Evolutionary conservation across 2,797 vertebrate species (phyloP), one percentile per base, ranked within the genome.

Genomic region (Melopsittacus undulatus): DNA sequence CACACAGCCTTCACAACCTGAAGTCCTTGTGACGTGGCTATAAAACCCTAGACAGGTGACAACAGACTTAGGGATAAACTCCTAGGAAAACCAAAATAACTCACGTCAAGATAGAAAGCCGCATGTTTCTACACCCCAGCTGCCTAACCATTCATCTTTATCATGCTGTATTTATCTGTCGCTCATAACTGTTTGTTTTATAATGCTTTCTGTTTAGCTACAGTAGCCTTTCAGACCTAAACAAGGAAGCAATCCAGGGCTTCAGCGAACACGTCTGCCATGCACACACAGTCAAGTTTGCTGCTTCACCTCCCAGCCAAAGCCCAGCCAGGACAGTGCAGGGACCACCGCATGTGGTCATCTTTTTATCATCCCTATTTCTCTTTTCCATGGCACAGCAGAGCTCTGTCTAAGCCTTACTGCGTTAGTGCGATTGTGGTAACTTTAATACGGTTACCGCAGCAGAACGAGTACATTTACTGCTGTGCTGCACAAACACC

Each of bases 401-500:
- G 75, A 89, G 87, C 78, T 23, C 20, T 63, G 75, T 34, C 13
- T 13, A 76, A 86, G 80, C 57, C 90, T 61, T 9, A 3, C 75
- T 89, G 95, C 81, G 0, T n/a, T 90, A 32, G 74, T 1, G 6
- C 1, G 6, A 89, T 14, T 83, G 95, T 6, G 92, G 92, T 61
- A 34, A 36, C 77, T 83, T 76, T 82, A 87, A 94, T 49, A 27
- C 5, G 16, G 86, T 89, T 87, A 77, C 89, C 6, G 7, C 94
- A 83, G 96, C 87, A 76, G 87, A 93, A 91, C 26, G 54, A 87
- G 94, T 57, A 84, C 42, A 23, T 61, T 96, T 90, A 20, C 77
- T 64, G 93, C 94, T 79, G 77, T 1, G 64, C 91, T 94, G 93
- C 96, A 93, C 95, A 95, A 97, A 96, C 89, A 85, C 89, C 92